Evolutionary conservation across 2,888 invertebrate genomes (phyloP).

Genomic region (Andrena dorsata): DNA sequence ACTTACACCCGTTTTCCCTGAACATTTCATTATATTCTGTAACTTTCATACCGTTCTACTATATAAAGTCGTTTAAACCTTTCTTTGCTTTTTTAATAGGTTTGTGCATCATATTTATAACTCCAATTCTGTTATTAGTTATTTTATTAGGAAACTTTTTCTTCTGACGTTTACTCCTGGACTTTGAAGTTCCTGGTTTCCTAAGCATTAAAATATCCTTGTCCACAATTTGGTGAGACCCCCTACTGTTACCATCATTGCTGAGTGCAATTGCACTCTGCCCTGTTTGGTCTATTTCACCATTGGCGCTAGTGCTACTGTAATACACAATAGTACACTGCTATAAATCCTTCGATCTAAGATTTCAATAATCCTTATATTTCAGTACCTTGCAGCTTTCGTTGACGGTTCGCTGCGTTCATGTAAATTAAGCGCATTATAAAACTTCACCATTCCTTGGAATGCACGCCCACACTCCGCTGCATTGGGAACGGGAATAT

Average conservation of each 20-base stretch:
- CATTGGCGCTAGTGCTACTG: not conserved
- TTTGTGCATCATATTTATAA: constrained; percentile 36
- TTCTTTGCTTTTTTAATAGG: constrained; percentile 50
- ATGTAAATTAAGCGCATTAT: constrained; percentile 50
- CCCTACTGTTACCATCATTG: not conserved
- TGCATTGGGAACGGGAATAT: constrained; percentile 32
- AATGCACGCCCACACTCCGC: constrained; percentile 62
- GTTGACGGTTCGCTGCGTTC: not conserved
- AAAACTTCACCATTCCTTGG: constrained; percentile 63
- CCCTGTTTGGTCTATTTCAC: not conserved
- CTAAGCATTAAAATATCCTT: not conserved
- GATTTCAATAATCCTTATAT: not conserved
- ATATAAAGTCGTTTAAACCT: constrained; percentile 46
- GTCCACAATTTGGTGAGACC: not conserved
- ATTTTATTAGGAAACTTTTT: constrained; percentile 14
- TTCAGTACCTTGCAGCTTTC: constrained; percentile 45
- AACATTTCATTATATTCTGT: not conserved
- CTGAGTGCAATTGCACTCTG: not conserved
- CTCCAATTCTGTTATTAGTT: constrained; percentile 2
- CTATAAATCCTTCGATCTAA: not conserved
- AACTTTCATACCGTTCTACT: constrained; percentile 10
- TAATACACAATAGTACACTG: not conserved
- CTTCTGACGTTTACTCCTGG: not conserved
- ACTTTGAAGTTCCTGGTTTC: not conserved
- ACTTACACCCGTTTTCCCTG: constrained; percentile 8